Evolutionary conservation across 2,888 invertebrate genomes (phyloP).

Genomic region (Andrena camellia): DNA sequence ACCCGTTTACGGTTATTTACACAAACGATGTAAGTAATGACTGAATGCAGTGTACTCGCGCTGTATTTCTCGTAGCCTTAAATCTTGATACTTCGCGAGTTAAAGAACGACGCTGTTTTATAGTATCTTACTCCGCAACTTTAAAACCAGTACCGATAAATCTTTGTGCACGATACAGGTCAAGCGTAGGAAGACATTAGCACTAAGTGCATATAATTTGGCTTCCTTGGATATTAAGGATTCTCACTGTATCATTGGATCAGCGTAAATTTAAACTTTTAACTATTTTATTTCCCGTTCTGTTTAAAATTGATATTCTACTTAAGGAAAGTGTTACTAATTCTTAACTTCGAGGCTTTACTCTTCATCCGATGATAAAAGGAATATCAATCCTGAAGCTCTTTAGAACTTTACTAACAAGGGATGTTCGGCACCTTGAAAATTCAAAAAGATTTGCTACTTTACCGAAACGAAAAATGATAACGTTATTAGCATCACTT

Average conservation of each 20-base stretch:
- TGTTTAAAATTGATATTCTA: background rate
- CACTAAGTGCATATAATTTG: slow-evolving; percentile 20
- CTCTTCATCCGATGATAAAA: background rate
- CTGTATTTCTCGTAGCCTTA: background rate
- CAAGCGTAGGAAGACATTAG: background rate
- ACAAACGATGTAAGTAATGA: background rate
- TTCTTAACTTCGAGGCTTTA: background rate
- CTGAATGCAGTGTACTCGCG: background rate
- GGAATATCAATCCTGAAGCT: background rate
- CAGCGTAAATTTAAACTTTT: slow-evolving; percentile 9
- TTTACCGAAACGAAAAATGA: no score
- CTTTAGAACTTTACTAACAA: background rate
- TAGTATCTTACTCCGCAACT: background rate
- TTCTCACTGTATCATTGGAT: background rate
- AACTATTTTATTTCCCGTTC: background rate
- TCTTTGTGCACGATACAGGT: slow-evolving; percentile 3
- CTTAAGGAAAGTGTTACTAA: no score
- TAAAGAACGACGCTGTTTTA: slow-evolving; percentile 1
- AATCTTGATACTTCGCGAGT: slow-evolving; percentile 17
- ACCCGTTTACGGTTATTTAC: background rate
- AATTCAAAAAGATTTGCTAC: no score
- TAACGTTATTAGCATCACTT: no score
- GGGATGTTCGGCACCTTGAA: no score
- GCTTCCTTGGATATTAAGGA: background rate
- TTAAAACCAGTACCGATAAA: slow-evolving; percentile 11